These are phyloP conservation scores for Rutilus rutilus DNA, from an alignment of 2,113 vertebrate species.

Conservation along the genomic window DNA sequence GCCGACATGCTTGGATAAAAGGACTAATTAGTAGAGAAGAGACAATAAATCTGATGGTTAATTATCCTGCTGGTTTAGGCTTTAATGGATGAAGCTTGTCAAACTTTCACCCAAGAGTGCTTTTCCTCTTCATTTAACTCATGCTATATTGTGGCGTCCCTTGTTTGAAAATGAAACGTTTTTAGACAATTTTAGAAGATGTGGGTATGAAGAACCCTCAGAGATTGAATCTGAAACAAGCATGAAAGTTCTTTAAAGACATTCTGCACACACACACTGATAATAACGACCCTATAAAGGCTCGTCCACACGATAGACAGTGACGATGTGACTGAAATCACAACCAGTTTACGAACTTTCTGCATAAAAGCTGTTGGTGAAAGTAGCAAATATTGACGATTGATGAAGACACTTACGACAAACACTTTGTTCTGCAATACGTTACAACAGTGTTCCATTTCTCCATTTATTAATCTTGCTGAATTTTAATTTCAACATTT, in stretches of 20 bases:
- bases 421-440: neutral
- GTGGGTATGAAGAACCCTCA: neutral
- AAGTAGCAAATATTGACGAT: too few species aligned
- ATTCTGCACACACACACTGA: neutral
- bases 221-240: neutral
- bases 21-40: neutral
- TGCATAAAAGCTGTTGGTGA: neutral
- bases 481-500: too few species aligned
- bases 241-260: neutral
- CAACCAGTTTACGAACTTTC: accelerated
- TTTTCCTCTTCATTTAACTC: neutral
- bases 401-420: neutral
- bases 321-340: neutral
- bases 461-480: too few species aligned
- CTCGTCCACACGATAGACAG: neutral
- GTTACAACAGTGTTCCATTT: too few species aligned
- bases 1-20: neutral
- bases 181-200: neutral
- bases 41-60: slow-evolving; percentile 2
- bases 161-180: neutral
- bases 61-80: neutral
- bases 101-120: neutral
- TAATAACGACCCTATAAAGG: neutral
- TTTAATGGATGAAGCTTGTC: slow-evolving; percentile 5
- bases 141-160: neutral